These are phyloP conservation scores for Mechanitis mazaeus DNA, from an alignment of 2,888 invertebrate species.

Conservation along the genomic window DNA sequence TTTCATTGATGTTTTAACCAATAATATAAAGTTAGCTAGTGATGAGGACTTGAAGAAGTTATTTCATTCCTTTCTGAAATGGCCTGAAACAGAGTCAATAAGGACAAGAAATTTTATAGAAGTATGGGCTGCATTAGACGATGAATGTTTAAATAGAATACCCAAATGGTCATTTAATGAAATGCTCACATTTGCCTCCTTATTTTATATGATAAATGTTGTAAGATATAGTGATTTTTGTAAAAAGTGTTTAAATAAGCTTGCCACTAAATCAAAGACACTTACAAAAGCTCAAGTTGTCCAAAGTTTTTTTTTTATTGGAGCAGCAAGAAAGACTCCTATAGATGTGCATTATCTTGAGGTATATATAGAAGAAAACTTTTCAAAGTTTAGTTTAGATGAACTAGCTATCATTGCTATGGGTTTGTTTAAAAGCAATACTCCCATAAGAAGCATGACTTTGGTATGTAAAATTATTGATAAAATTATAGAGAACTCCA, in stretches of 20 bases:
- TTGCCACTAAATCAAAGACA: slow-evolving; percentile 75
- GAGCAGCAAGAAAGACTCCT: slow-evolving; percentile 73
- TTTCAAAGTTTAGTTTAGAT: slow-evolving; percentile 76
- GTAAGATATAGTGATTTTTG: slow-evolving; percentile 76
- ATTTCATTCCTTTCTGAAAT: slow-evolving; percentile 67
- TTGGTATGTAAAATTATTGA: slow-evolving; percentile 71
- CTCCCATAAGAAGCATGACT: slow-evolving; percentile 72
- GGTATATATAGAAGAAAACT: slow-evolving; percentile 65
- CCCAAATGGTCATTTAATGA: slow-evolving; percentile 72
- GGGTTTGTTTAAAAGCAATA: slow-evolving; percentile 87
- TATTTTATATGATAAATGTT: slow-evolving; percentile 79
- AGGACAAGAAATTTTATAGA: slow-evolving; percentile 77
- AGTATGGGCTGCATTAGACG: slow-evolving; percentile 82
- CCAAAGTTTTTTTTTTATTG: slow-evolving; percentile 81
- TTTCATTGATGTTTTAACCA: slow-evolving; percentile 63
- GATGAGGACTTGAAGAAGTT: slow-evolving; percentile 76
- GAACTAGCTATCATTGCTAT: slow-evolving; percentile 84
- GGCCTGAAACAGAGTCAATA: slow-evolving; percentile 71
- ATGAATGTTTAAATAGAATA: slow-evolving; percentile 72
- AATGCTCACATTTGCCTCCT: slow-evolving; percentile 76
- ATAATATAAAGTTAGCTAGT: slow-evolving; percentile 71
- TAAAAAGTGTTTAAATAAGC: slow-evolving; percentile 68
- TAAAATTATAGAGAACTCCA: slow-evolving; percentile 67
- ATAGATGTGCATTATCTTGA: slow-evolving; percentile 82
- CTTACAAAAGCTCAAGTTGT: slow-evolving; percentile 79